Percentiles rank a stretch among this genome's conserved stretches.
Evolutionary conservation across 2,797 vertebrate species (phyloP).

Genomic region (Ctenochaetus hawaiiensis): DNA sequence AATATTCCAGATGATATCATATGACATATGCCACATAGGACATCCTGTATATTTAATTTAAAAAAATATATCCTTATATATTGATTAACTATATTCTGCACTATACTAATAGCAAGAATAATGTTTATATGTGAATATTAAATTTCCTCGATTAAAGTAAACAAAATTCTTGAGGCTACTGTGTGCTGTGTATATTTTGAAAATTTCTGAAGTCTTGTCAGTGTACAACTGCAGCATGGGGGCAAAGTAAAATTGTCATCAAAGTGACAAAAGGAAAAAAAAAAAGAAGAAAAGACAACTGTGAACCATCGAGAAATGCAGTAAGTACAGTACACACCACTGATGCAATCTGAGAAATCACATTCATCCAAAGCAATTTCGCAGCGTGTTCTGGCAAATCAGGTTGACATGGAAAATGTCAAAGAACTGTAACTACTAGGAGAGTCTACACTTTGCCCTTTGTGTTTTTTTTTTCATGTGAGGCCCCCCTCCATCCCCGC

Average conservation of each 20-base stretch:
- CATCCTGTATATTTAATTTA: no score
- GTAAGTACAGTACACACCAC: conserved; percentile 65
- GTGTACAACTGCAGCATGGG: conserved; percentile 8
- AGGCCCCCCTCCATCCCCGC: conserved; percentile 21
- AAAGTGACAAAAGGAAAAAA: conserved; percentile 21
- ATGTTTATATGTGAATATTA: no score
- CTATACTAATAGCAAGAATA: no score
- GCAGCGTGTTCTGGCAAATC: conserved; percentile 82
- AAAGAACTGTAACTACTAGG: conserved; percentile 80
- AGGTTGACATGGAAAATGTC: conserved; percentile 84
- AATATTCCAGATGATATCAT: background rate
- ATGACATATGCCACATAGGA: background rate
- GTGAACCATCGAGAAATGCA: conserved; percentile 61
- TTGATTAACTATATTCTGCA: no score
- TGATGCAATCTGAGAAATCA: conserved; percentile 80
- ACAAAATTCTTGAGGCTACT: background rate
- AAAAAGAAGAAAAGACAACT: conserved; percentile 9
- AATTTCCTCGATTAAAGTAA: background rate
- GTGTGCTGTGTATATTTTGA: background rate
- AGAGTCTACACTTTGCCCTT: conserved; percentile 78
- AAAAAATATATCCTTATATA: no score
- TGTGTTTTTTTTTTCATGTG: conserved; percentile 65
- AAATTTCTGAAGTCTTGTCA: conserved; percentile 22
- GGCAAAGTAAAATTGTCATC: conserved; percentile 45
- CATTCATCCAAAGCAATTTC: conserved; percentile 80